phyloP scores from a whole-genome alignment of 2,888 invertebrate species.

The Tortricodes alternella region DNA sequence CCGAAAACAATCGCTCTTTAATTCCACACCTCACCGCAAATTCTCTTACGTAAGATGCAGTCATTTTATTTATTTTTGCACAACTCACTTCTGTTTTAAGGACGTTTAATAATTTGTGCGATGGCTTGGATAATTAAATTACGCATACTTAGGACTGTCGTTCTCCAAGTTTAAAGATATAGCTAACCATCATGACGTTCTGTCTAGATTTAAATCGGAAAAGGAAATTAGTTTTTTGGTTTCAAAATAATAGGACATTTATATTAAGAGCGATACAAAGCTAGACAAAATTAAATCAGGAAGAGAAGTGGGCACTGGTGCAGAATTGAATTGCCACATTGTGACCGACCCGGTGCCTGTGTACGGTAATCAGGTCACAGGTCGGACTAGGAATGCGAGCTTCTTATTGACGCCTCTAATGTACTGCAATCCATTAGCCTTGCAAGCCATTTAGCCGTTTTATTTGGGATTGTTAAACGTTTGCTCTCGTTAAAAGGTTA shows the following conservation, averaged over 20 bases:
- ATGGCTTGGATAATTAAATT: constrained; percentile 2
- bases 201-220: background rate
- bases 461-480: constrained; percentile 39
- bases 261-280: background rate
- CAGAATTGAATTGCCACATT: constrained; percentile 36
- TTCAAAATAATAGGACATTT: background rate
- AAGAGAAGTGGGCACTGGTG: constrained; percentile 8
- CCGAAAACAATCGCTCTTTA: constrained; percentile 17
- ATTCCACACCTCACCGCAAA: constrained; percentile 3
- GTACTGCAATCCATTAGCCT: constrained; percentile 68
- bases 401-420: constrained; percentile 68
- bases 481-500: constrained; percentile 49
- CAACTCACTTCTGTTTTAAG: constrained; percentile 14
- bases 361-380: constrained; percentile 47
- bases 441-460: constrained; percentile 68
- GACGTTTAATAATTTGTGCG: constrained; percentile 2
- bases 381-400: constrained; percentile 63
- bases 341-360: constrained; percentile 42
- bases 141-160: background rate
- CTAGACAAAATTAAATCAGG: background rate
- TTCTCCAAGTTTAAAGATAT: background rate
- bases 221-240: background rate
- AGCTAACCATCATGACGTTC: background rate
- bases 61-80: constrained; percentile 20
- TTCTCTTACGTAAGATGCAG: constrained; percentile 2